Percentiles rank a stretch among this genome's conserved stretches.
Conservation (phyloP, 2,797 vertebrate genomes). For the Sarcophilus harrisii region DNA sequence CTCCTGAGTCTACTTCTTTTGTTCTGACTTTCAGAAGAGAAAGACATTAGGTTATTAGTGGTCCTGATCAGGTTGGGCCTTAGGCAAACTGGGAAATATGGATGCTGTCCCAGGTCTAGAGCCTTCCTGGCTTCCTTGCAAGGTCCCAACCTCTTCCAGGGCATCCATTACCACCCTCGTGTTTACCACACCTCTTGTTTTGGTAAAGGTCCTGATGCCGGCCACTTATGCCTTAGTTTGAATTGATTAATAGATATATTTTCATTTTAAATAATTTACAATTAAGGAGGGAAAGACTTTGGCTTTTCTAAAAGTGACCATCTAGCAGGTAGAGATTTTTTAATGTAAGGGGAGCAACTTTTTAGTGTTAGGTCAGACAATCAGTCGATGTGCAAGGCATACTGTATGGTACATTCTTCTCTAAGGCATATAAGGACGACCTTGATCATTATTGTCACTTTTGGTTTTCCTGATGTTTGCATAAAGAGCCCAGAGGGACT, state of each 20-base stretch:
- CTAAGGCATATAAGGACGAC: background rate
- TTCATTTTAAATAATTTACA: background rate
- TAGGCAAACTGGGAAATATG: background rate
- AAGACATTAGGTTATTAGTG: background rate
- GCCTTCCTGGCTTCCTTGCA: background rate
- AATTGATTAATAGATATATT: slow-evolving; percentile 52
- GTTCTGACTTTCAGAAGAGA: background rate
- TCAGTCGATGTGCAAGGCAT: background rate
- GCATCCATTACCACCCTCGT: background rate
- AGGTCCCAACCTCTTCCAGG: background rate
- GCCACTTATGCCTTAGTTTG: slow-evolving; percentile 3
- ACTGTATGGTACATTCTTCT: background rate
- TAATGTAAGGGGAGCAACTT: background rate
- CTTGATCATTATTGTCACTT: background rate
- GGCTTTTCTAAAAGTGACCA: background rate
- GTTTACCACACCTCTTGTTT: background rate
- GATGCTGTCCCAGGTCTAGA: background rate
- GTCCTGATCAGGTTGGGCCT: background rate
- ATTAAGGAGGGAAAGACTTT: background rate
- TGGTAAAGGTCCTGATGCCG: slow-evolving; percentile 22
- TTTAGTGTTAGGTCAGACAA: background rate
- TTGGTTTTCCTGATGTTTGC: background rate
- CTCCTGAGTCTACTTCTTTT: background rate
- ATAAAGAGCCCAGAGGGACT: background rate
- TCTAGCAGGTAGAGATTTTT: background rate